phyloP scores from a whole-genome alignment of 2,113 vertebrate genomes.

The Pelusios castaneus region DNA sequence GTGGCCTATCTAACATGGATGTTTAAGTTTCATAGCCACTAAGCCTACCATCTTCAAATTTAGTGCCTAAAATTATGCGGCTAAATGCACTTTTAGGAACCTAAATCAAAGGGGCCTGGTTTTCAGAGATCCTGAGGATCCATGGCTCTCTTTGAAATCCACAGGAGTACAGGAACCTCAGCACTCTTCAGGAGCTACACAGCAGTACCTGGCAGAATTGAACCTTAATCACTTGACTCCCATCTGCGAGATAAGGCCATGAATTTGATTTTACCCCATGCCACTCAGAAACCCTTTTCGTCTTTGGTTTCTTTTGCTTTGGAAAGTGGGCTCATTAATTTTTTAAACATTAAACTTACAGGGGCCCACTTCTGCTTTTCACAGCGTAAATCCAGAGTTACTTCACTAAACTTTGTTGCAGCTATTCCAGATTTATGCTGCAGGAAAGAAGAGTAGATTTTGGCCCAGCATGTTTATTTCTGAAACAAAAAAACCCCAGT shows the following conservation, averaged over 20 bases:
- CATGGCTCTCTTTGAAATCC: background rate
- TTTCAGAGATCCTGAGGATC: background rate
- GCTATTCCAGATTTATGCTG: background rate
- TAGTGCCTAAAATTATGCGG: background rate
- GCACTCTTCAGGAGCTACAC: background rate
- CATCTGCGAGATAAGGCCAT: background rate
- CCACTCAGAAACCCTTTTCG: no score
- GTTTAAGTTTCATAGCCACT: background rate
- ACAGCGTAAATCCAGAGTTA: conserved; percentile 21
- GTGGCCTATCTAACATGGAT: background rate
- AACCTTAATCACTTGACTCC: background rate
- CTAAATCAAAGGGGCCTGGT: background rate
- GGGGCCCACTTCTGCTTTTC: background rate
- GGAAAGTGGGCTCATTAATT: background rate
- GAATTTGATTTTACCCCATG: background rate
- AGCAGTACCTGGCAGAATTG: background rate
- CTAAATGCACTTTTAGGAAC: background rate
- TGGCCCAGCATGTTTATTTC: background rate
- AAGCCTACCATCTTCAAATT: background rate
- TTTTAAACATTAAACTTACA: background rate
- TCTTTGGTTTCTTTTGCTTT: background rate
- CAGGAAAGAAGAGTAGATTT: background rate
- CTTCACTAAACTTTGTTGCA: background rate
- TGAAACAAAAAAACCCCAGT: background rate
- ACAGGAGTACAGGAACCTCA: background rate